Evolutionary conservation across 2,797 vertebrate genomes (phyloP).

Genomic region (Aselliscus stoliczkanus): DNA sequence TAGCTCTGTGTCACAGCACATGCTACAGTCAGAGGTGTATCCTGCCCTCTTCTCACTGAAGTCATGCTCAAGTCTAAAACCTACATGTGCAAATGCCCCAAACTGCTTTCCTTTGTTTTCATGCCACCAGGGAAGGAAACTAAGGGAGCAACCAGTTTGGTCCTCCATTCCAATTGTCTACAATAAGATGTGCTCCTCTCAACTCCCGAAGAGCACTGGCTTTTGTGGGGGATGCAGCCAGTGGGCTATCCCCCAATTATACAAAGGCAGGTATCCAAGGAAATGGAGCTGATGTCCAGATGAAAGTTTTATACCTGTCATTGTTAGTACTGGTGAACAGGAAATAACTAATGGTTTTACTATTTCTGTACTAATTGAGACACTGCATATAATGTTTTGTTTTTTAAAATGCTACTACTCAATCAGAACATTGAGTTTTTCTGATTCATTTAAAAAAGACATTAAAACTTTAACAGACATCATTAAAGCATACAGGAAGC

Average conservation of each 20-base stretch:
- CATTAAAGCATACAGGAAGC: neutral
- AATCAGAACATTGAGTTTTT: neutral
- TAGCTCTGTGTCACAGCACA: neutral
- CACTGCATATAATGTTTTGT: neutral
- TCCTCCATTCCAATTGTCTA: neutral
- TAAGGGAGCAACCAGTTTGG: neutral
- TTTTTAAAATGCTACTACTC: neutral
- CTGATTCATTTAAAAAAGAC: neutral
- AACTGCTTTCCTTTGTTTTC: neutral
- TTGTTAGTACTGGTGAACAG: neutral
- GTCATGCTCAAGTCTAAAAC: neutral
- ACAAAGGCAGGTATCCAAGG: neutral
- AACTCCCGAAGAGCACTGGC: neutral
- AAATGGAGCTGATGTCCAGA: neutral
- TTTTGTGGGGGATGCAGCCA: neutral
- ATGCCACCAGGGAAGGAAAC: neutral
- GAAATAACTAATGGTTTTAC: neutral
- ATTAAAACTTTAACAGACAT: neutral
- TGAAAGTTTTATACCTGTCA: neutral
- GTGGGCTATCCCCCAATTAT: neutral
- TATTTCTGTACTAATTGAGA: neutral
- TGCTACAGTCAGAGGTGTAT: rapidly evolving
- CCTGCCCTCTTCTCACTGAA: neutral
- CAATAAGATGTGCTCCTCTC: rapidly evolving
- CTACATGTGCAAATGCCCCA: neutral